Evolutionary conservation across 2,888 invertebrate species (phyloP).

Genomic region (Protophormia terraenovae): DNA sequence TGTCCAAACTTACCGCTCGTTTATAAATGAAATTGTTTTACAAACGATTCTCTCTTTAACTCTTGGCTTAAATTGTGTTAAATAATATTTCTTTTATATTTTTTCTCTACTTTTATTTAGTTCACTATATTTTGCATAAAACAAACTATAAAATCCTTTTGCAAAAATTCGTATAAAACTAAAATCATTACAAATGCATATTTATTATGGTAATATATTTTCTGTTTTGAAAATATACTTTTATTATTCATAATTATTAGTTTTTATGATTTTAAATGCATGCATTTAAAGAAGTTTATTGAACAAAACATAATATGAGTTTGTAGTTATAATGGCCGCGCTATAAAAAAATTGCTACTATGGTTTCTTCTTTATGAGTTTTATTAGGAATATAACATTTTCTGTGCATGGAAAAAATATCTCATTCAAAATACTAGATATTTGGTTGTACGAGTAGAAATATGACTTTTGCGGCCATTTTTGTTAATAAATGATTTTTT

Average conservation of each 20-base stretch:
- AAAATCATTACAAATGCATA: not conserved
- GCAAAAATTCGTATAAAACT: not conserved
- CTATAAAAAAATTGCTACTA: not conserved
- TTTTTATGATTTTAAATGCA: not conserved
- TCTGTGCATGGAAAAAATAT: not conserved
- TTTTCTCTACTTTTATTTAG: too few species aligned
- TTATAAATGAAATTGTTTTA: not conserved
- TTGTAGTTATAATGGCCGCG: not conserved
- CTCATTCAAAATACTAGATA: not conserved
- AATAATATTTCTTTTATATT: constrained; percentile 21
- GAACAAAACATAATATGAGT: not conserved
- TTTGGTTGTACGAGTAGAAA: not conserved
- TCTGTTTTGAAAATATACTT: too few species aligned
- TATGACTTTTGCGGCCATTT: not conserved
- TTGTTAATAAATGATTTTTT: not conserved
- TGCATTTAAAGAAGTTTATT: not conserved
- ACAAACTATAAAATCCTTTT: not conserved
- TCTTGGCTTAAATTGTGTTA: constrained; percentile 39
- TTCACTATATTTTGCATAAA: not conserved
- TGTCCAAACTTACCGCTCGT: not conserved
- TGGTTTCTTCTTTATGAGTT: not conserved
- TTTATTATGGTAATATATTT: not conserved
- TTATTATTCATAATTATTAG: not conserved
- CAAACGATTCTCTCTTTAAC: not conserved
- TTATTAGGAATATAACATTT: not conserved